Base-by-base conservation (phyloP, 2,797 vertebrate genomes). In the Catharus ustulatus region DNA sequence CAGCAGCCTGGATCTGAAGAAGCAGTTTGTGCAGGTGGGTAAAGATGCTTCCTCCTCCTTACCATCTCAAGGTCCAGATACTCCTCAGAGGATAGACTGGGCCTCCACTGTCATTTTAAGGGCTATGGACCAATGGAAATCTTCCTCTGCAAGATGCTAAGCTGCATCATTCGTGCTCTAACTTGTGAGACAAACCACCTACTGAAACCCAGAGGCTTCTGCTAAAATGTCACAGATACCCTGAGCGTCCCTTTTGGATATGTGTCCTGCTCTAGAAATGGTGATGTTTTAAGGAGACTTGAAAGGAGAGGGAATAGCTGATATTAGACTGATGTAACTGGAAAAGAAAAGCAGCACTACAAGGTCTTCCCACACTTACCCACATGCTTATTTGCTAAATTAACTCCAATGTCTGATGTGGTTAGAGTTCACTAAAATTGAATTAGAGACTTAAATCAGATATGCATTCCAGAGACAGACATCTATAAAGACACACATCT, bases 381-480 rank as follows among this genome's bases (percentile, higher is more conserved):
- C 58, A 81, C 86, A 61, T 64, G 52, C 64, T 90, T 82, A 67
- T 64, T 90, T 92, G 54, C 73, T 62, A 89, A 93, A 95, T 94
- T 78, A 89, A 78, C 24, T 85, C 43, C 36, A 85, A 17, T 52
- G 32, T 59, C 40, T 83, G 61, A 61, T 68, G 30, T 36, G 42
- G 64, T 46, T 49, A 62, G 69, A 87, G 55, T 69, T 91, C 89
- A 92, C 51, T 23, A 43, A 81, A 89, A 88, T n/a, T n/a, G 36
- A 93, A 84, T 61, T 43, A 59, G 48, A 71, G 27, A 89, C 20
- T 95, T 57, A 76, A 93, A 92, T 13, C n/a, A 90, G 67, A 85
- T 30, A 34, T 26, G 61, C 20, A 30, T 82, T 79, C 48, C 48
- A 91, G 38, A 57, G n/a, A 87, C 26, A 88, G n/a, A 66, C 9